Evolutionary conservation across 2,888 invertebrate species (phyloP).

Genomic region (Rotaria magnacalcarata): DNA sequence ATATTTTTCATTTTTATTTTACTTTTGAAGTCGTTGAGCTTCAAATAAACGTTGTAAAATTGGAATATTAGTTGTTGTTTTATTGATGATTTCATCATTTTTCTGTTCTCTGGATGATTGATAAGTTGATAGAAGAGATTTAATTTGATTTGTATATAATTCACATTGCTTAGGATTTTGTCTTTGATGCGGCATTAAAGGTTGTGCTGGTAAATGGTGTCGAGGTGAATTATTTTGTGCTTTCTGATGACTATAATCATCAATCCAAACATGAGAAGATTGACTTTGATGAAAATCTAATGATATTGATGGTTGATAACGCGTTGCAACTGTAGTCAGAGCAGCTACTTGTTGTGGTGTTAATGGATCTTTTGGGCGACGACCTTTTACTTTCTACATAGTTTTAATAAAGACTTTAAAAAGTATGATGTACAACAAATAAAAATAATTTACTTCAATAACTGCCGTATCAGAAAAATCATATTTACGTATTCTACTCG

Average conservation of each 20-base stretch:
- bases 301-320: not conserved
- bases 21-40: not conserved
- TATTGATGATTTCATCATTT: not conserved
- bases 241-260: not conserved
- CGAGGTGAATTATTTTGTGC: not conserved
- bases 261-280: not conserved
- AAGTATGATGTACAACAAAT: not conserved
- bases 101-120: not conserved
- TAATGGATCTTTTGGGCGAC: not conserved
- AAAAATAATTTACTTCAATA: not conserved
- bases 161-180: constrained; percentile 26
- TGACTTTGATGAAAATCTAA: not conserved
- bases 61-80: not conserved
- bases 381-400: not conserved
- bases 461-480: not conserved
- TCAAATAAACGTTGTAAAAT: not conserved
- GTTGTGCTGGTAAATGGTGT: not conserved
- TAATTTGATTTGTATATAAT: not conserved
- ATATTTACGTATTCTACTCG: constrained; percentile 22
- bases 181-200: not conserved
- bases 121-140: not conserved
- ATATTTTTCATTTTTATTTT: not conserved
- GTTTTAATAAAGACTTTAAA: not conserved
- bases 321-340: not conserved
- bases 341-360: constrained; percentile 24